phyloP scores from a whole-genome alignment of 1,140 invertebrate genomes.

The Ceratina calcarata region DNA sequence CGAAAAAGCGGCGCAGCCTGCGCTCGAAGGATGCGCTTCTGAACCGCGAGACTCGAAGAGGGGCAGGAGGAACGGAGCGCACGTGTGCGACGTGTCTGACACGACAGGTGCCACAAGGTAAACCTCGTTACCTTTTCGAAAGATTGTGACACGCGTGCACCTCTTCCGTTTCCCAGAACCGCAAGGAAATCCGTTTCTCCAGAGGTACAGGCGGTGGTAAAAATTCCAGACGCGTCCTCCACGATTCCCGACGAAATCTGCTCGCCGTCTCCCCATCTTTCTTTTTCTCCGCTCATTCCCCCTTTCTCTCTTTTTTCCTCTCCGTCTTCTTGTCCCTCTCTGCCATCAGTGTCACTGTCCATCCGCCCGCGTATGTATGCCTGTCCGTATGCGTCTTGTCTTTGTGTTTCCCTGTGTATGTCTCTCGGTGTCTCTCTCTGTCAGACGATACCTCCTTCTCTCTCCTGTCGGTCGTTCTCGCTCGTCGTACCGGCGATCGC shows the following conservation, averaged over 20 bases:
- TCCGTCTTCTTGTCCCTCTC: slow-evolving; percentile 2
- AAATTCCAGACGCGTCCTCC: slow-evolving; percentile 25
- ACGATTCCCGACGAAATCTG: slow-evolving; percentile 4
- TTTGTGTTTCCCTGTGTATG: background rate
- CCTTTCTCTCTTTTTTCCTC: slow-evolving; percentile 22
- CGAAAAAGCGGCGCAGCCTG: slow-evolving; percentile 24
- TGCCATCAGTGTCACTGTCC: slow-evolving; percentile 18
- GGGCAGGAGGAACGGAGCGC: slow-evolving; percentile 23
- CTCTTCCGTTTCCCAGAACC: background rate
- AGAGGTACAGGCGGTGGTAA: background rate
- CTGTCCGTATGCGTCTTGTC: background rate
- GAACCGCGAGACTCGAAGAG: slow-evolving; percentile 11
- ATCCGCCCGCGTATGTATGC: background rate
- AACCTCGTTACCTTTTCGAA: slow-evolving; percentile 26
- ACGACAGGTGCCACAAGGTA: slow-evolving; percentile 67
- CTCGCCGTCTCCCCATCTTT: slow-evolving; percentile 9
- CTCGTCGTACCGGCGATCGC: slow-evolving; percentile 56
- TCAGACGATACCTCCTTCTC: slow-evolving; percentile 38
- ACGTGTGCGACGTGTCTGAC: slow-evolving; percentile 61
- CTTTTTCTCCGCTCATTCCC: slow-evolving; percentile 18
- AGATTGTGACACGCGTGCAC: background rate
- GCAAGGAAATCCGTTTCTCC: background rate
- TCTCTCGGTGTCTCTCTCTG: slow-evolving; percentile 34
- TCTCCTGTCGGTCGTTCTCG: slow-evolving; percentile 30
- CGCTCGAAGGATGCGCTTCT: slow-evolving; percentile 28